These are phyloP conservation scores for Lycaon pictus DNA, from an alignment of 2,113 vertebrate genomes.

Conservation along the genomic window DNA sequence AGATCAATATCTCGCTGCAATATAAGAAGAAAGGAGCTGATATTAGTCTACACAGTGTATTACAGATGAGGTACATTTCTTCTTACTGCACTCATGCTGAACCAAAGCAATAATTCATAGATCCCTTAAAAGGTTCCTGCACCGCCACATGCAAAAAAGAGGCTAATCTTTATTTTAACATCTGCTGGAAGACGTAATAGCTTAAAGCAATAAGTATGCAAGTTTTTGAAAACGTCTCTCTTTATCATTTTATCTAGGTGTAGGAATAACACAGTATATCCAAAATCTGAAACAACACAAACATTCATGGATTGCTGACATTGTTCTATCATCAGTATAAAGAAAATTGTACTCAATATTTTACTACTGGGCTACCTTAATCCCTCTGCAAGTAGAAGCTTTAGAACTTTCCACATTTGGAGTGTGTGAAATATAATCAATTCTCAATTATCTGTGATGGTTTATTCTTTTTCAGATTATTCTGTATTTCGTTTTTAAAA, in stretches of 20 bases:
- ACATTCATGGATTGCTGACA: conserved; percentile 57
- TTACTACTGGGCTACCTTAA: conserved; percentile 55
- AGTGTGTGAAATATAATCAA: conserved; percentile 65
- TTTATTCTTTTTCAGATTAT: conserved; percentile 61
- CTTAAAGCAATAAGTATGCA: conserved; percentile 81
- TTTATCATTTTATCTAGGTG: conserved; percentile 81
- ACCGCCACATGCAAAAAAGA: conserved; percentile 91
- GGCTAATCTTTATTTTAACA: conserved; percentile 92
- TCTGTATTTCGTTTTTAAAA: conserved; percentile 65
- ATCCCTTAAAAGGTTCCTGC: conserved; percentile 92
- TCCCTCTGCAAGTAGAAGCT: neutral
- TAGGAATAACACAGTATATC: conserved; percentile 73
- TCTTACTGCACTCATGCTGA: conserved; percentile 96
- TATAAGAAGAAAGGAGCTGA: conserved; percentile 99
- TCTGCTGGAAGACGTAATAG: conserved; percentile 91
- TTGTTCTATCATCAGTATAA: neutral
- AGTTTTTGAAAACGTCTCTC: conserved; percentile 59
- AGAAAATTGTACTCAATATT: conserved; percentile 67
- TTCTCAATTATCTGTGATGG: conserved; percentile 63
- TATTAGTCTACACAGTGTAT: conserved; percentile 99
- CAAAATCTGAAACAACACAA: conserved; percentile 61
- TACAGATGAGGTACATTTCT: conserved; percentile 99
- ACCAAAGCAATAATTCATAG: conserved; percentile 97
- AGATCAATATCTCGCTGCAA: conserved; percentile 99
- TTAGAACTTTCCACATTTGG: conserved; percentile 47